phyloP scores from a whole-genome alignment of 2,797 vertebrate species.

The Gephyroberyx darwinii region DNA sequence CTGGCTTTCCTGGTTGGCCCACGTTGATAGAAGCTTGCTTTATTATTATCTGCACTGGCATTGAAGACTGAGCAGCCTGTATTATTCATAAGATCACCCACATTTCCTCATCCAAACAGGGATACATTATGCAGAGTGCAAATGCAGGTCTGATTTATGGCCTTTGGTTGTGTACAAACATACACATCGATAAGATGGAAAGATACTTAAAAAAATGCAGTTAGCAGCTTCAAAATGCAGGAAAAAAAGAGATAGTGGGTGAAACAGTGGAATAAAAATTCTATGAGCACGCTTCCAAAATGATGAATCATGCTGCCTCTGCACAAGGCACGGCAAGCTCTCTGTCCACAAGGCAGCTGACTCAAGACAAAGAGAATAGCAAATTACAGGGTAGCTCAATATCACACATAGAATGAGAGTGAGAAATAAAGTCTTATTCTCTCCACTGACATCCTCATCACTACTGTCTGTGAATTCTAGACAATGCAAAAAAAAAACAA shows the following conservation, averaged over 20 bases:
- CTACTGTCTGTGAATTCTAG: conserved; percentile 29
- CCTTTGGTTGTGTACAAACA: conserved; percentile 84
- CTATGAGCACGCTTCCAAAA: conserved; percentile 37
- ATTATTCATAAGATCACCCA: conserved; percentile 94
- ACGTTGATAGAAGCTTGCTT: conserved; percentile 81
- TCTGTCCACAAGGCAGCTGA: conserved; percentile 58
- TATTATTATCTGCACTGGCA: conserved; percentile 89
- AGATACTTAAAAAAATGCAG: conserved; percentile 53
- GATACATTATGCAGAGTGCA: conserved; percentile 92
- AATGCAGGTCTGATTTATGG: conserved; percentile 89
- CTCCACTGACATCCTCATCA: conserved; percentile 45
- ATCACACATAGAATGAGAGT: conserved; percentile 40
- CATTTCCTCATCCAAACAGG: conserved; percentile 85
- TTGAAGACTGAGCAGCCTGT: conserved; percentile 84
- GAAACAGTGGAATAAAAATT: conserved; percentile 55
- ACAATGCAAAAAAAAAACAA: conserved; percentile 30
- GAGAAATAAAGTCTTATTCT: conserved; percentile 58
- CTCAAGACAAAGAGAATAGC: conserved; percentile 68
- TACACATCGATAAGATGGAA: conserved; percentile 76
- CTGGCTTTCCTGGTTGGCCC: conserved; percentile 85
- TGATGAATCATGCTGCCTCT: conserved; percentile 65
- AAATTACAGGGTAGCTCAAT: conserved; percentile 62
- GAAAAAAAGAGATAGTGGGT: not conserved
- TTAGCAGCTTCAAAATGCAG: conserved; percentile 28
- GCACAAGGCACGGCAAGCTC: conserved; percentile 32